Conservation (phyloP, 1,140 invertebrate species). For the Pseudomyrmex sp. region DNA sequence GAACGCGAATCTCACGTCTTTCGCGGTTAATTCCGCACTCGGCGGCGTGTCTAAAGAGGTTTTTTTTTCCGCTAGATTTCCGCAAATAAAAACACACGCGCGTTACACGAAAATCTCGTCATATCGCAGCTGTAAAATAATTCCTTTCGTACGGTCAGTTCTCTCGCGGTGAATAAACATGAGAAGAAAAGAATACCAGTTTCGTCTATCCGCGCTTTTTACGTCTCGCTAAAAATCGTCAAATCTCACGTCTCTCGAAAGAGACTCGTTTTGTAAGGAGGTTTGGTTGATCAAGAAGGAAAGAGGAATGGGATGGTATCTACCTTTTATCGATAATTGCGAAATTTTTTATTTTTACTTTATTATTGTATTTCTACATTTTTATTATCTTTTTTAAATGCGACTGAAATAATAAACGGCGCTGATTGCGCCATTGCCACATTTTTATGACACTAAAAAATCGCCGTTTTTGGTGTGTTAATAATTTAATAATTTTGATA, state of each 20-base stretch:
- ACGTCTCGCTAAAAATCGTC: neutral
- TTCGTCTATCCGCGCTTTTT: neutral
- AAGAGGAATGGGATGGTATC: no score
- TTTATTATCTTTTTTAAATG: no score
- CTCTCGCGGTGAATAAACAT: neutral
- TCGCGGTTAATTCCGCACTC: neutral
- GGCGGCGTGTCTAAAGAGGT: neutral
- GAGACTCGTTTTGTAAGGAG: neutral
- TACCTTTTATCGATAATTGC: no score
- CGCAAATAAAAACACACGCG: neutral
- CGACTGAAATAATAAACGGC: no score
- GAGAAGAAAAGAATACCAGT: neutral
- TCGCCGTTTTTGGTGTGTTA: no score
- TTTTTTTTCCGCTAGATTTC: neutral
- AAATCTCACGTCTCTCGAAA: neutral
- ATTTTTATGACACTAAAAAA: no score
- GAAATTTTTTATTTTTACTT: no score
- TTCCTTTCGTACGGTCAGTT: neutral
- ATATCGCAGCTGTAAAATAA: no score
- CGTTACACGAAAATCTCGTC: neutral
- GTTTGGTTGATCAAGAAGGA: no score
- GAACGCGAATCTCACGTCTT: constrained; percentile 18
- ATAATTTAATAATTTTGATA: no score
- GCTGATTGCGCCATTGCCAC: no score
- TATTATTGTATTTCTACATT: no score